These are phyloP conservation scores for Flexamia atlantica DNA, from an alignment of 2,888 invertebrate genomes.

Conservation along the genomic window DNA sequence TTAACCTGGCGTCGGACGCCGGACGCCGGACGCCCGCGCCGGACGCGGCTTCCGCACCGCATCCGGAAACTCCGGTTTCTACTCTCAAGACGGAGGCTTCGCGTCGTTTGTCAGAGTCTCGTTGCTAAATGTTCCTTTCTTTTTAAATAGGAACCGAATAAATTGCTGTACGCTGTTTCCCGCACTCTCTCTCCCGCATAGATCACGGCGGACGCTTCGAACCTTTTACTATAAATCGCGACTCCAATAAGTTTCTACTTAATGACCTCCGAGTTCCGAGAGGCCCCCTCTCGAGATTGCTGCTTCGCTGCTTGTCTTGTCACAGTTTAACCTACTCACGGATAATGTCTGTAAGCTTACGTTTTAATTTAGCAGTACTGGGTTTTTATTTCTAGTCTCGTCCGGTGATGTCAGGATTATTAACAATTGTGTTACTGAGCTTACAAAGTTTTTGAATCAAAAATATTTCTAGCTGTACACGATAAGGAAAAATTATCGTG, in stretches of 20 bases:
- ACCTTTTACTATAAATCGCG: slow-evolving; percentile 55
- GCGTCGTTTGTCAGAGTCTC: slow-evolving; percentile 44
- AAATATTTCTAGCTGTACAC: too few relatives aligned
- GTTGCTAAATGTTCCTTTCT: slow-evolving; percentile 61
- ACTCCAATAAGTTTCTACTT: slow-evolving; percentile 53
- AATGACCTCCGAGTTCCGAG: slow-evolving; percentile 46
- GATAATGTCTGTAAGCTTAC: background rate
- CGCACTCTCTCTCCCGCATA: slow-evolving; percentile 26
- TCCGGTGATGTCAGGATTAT: too few relatives aligned
- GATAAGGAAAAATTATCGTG: too few relatives aligned
- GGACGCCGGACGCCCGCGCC: slow-evolving; percentile 44
- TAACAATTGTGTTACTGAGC: too few relatives aligned
- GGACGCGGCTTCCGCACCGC: slow-evolving; percentile 46
- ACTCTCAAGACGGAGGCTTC: slow-evolving; percentile 51
- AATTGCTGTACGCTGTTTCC: slow-evolving; percentile 61
- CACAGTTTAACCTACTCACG: background rate
- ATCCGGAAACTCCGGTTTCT: slow-evolving; percentile 60
- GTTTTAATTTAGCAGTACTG: too few relatives aligned
- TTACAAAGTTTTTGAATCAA: too few relatives aligned
- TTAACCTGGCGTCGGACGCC: slow-evolving; percentile 61
- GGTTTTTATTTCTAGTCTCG: too few relatives aligned
- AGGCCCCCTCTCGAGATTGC: background rate
- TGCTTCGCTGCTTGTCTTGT: background rate
- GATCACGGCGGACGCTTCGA: slow-evolving; percentile 29
- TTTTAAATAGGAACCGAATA: slow-evolving; percentile 64